Base-by-base conservation (phyloP, 1,140 invertebrate genomes). In the Cydia strobilella region DNA sequence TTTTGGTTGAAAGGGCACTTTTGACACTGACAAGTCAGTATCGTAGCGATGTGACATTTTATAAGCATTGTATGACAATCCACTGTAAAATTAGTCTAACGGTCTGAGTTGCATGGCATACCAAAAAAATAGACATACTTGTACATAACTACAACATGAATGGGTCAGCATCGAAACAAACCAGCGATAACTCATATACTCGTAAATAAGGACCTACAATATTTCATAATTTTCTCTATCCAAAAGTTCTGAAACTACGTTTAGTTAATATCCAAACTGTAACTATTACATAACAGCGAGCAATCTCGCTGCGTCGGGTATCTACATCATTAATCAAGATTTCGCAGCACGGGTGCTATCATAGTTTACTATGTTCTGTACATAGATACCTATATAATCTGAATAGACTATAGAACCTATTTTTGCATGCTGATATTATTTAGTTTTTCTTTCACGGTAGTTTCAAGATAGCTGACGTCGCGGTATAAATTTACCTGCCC, bases 311-410 rank as follows among this genome's bases (percentile, higher is more conserved):
- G 15, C 9, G 31, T 31, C 65, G 65, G 31, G 35, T 69, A 69
- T 69, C 42, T 69, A 39, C 65, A 69, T 69, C 65, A 69, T 69
- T 69, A 69, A 69, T 69, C 65, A 69, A 69, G 31, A 69, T 42
- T 39, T 69, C 65, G 65, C 31, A 18, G 35, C 65, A 69, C 65
- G 63, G 27, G 63, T 69, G 18, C 31, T 69, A 69, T 69, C 65
- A 69, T 69, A 69, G 65, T 69, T 69, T 69, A n/a, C 27, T 69
- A 35, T 39, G 31, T 39, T 31, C 63, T 65, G 20, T 10, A 23
- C 20, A 59, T 23, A 23, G 54, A 59, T 23, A n/a, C n/a, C n/a
- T n/a, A 23, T 18, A 18, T 7, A 10, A 59, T 23, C 54, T 23
- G 7, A 10, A 10, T 59, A 59, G 20, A 59, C 54, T 23, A 59